Conservation (phyloP, 2,113 vertebrate genomes). For the Megaceryle maxima region DNA sequence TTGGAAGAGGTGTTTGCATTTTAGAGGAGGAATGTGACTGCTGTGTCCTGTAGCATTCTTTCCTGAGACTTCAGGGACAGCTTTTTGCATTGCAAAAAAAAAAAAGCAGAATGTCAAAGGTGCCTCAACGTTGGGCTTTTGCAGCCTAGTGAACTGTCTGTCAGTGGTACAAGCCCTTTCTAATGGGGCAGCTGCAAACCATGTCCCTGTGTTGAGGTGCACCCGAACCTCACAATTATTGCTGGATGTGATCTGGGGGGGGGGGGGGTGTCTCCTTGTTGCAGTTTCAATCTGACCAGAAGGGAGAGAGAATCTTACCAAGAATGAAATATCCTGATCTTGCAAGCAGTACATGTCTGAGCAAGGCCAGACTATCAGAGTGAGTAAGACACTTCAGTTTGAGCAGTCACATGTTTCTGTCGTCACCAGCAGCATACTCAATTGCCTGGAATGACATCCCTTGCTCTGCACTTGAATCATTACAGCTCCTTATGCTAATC, state of each 20-base stretch:
- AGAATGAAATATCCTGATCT: neutral
- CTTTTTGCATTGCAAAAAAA: neutral
- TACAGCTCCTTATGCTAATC: neutral
- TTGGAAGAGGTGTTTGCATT: neutral
- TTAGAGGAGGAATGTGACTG: neutral
- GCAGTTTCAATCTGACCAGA: neutral
- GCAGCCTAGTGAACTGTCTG: neutral
- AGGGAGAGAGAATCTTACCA: neutral
- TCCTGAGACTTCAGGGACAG: neutral
- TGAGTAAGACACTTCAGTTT: neutral
- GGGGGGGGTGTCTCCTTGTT: neutral
- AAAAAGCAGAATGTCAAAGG: neutral
- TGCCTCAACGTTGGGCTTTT: neutral
- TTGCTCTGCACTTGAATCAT: neutral
- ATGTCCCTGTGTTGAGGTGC: fast-evolving
- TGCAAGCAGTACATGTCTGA: neutral
- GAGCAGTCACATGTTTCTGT: neutral
- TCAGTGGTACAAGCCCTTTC: neutral
- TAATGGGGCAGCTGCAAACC: neutral
- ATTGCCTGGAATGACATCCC: neutral
- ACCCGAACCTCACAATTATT: neutral
- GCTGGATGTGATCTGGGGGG: neutral
- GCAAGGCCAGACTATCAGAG: neutral
- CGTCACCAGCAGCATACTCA: neutral
- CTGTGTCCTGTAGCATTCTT: neutral